Evolutionary conservation across 2,113 vertebrate species (phyloP).

Genomic region (Peucedramus taeniatus): DNA sequence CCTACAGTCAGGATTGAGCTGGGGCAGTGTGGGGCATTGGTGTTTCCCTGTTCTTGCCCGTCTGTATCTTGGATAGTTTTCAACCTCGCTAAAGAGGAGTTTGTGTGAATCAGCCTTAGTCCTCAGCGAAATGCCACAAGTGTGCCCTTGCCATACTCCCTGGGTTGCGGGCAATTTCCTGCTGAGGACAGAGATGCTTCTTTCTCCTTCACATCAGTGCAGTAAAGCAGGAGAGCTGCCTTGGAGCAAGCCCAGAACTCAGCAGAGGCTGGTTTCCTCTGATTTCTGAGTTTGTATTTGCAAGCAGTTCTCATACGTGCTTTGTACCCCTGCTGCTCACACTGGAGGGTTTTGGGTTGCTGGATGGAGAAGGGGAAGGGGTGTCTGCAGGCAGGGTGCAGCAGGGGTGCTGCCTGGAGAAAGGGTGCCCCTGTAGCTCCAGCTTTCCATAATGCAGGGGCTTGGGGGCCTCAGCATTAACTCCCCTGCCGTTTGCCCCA

Average conservation of each 20-base stretch:
- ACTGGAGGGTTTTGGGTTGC: neutral
- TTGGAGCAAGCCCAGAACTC: neutral
- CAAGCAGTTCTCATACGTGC: neutral
- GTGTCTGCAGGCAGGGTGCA: neutral
- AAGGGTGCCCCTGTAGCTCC: neutral
- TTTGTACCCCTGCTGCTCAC: accelerated
- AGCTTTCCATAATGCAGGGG: neutral
- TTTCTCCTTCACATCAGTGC: neutral
- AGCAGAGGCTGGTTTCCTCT: neutral
- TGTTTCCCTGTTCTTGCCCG: neutral
- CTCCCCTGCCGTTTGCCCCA: neutral
- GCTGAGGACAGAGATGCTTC: neutral
- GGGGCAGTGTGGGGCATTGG: neutral
- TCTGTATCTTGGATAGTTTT: neutral
- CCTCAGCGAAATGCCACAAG: neutral
- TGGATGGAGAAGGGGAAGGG: neutral
- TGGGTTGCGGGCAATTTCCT: neutral
- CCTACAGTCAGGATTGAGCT: neutral
- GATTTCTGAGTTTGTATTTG: neutral
- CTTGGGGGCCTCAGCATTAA: neutral
- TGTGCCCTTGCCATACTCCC: neutral
- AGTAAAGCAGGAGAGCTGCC: neutral
- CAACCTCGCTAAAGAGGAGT: neutral
- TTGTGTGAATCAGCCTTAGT: neutral
- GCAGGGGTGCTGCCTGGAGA: neutral